phyloP scores from a whole-genome alignment of 2,113 vertebrate species.

The Callopanchax toddi region DNA sequence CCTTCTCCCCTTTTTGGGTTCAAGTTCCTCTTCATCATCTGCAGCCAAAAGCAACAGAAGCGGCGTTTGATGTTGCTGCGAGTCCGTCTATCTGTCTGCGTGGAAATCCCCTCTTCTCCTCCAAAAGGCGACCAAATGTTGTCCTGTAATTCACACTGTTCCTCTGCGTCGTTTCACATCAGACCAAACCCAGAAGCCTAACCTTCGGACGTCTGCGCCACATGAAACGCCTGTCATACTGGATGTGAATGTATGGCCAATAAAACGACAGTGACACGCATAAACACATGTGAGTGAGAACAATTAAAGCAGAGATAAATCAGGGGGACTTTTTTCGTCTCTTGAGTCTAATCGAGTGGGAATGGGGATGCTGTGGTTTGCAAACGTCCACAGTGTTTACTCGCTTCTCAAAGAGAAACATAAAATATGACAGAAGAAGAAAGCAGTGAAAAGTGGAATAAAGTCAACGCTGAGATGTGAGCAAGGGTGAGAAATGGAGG shows the following conservation, averaged over 20 bases:
- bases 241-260: slow-evolving; percentile 50
- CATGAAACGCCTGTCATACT: slow-evolving; percentile 56
- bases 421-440: slow-evolving; percentile 28
- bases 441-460: slow-evolving; percentile 41
- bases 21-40: slow-evolving; percentile 43
- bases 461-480: slow-evolving; percentile 48
- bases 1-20: slow-evolving; percentile 47
- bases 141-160: slow-evolving; percentile 64
- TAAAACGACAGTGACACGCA: slow-evolving; percentile 68
- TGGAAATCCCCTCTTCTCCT: slow-evolving; percentile 73
- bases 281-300: slow-evolving; percentile 66
- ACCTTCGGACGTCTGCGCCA: slow-evolving; percentile 54
- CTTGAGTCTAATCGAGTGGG: slow-evolving; percentile 37
- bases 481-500: slow-evolving; percentile 45
- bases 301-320: slow-evolving; percentile 48
- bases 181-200: slow-evolving; percentile 74
- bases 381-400: slow-evolving; percentile 78
- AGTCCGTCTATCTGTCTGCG: slow-evolving; percentile 48
- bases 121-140: slow-evolving; percentile 71
- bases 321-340: slow-evolving; percentile 19
- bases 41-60: slow-evolving; percentile 56
- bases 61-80: slow-evolving; percentile 64
- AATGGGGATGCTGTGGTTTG: slow-evolving; percentile 46
- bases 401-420: slow-evolving; percentile 60
- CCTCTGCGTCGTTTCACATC: slow-evolving; percentile 61